phyloP scores from a whole-genome alignment of 2,888 invertebrate genomes.

The Phyllotreta cruciferae region DNA sequence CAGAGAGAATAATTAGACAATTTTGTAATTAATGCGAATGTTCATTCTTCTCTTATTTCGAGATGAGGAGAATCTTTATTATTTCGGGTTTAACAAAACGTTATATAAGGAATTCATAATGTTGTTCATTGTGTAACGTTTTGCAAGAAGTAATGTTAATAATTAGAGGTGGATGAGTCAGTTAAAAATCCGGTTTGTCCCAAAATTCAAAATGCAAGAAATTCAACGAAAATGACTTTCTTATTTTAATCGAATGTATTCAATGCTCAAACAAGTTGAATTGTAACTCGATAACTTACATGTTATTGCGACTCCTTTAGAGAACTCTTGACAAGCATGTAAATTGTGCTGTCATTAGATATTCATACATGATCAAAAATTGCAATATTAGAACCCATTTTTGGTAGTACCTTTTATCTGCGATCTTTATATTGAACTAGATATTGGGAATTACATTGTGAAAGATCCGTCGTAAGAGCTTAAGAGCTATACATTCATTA shows the following conservation, averaged over 20 bases:
- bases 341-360: not conserved
- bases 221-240: no score
- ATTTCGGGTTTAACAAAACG: conserved; percentile 12
- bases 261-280: not conserved
- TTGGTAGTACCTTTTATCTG: conserved; percentile 8
- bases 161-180: conserved; percentile 8
- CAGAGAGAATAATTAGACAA: conserved; percentile 13
- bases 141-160: conserved; percentile 8
- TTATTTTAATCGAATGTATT: no score
- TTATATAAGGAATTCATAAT: conserved; percentile 11
- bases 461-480: conserved; percentile 16
- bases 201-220: no score
- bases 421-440: conserved; percentile 15
- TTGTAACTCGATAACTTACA: not conserved
- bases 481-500: conserved; percentile 13
- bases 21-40: conserved; percentile 20
- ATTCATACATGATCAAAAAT: conserved; percentile 1
- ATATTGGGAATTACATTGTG: conserved; percentile 14
- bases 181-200: not conserved
- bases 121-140: conserved; percentile 10
- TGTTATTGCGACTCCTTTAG: no score
- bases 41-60: conserved; percentile 1
- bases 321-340: not conserved
- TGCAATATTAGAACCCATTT: conserved; percentile 4
- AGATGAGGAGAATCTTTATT: conserved; percentile 16